phyloP scores from a whole-genome alignment of 1,140 invertebrate genomes.

The Elysia chlorotica region DNA sequence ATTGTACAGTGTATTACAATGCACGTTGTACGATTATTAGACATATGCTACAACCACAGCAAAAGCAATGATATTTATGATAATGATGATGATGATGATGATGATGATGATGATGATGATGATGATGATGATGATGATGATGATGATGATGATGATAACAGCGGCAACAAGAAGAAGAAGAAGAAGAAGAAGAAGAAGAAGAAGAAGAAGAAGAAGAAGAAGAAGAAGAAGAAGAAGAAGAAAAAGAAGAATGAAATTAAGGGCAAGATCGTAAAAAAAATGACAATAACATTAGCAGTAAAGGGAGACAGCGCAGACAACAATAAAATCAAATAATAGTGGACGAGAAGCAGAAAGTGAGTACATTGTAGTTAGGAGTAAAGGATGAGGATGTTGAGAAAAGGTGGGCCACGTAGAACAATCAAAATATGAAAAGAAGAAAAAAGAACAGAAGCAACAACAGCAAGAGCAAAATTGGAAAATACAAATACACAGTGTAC shows the following conservation, averaged over 20 bases:
- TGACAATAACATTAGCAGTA: background rate
- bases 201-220: background rate
- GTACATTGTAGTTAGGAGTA: background rate
- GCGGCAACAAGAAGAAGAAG: background rate
- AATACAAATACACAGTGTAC: too few species aligned
- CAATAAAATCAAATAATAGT: background rate
- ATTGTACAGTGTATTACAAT: too few species aligned
- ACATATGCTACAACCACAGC: background rate
- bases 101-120: background rate
- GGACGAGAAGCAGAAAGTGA: background rate
- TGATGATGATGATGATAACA: background rate
- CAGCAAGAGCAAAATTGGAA: too few species aligned
- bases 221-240: background rate
- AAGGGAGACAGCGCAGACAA: background rate
- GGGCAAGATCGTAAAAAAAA: background rate
- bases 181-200: background rate
- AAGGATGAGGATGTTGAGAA: background rate
- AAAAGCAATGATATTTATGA: background rate
- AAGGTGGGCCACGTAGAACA: background rate
- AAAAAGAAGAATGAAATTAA: background rate
- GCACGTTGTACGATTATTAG: too few species aligned
- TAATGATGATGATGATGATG: background rate
- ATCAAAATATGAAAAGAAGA: too few species aligned
- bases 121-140: background rate
- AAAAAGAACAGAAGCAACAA: too few species aligned